Evolutionary conservation across 2,888 invertebrate species (phyloP), one percentile per base, ranked within the genome.

Genomic region (Strigamia transsilvanica): DNA sequence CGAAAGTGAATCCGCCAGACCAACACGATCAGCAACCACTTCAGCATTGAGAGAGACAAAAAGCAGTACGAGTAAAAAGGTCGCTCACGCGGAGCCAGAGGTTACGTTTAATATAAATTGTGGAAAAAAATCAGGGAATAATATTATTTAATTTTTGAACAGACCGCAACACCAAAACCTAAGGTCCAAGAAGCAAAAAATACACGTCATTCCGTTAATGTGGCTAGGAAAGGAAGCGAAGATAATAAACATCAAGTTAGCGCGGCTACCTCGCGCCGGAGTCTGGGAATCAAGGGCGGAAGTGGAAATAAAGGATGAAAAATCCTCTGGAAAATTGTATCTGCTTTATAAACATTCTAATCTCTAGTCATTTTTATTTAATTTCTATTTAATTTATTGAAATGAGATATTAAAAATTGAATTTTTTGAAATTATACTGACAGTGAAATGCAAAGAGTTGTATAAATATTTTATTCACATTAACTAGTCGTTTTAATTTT

Each of bases 21-120:
- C 73, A 27, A 27, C 23, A 12, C 73, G 73, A 27, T 27, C 73
- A 12, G 23, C 32, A 27, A 73, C 73, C 10, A 73, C 23, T 32
- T 73, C 73, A 27, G 32, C 73, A n/a, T 32, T 73, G 32, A 73
- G 18, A 12, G 73, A 73, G n/a, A 73, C 73, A 23, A 73, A 73
- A 73, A 73, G 73, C 12, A 73, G 73, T n/a, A 2, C 73, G 2
- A 73, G 73, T n/a, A 73, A 73, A 73, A 23, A n/a, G 32, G 73
- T 73, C n/a, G 2, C n/a, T 10, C 23, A 23, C n/a, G 12, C n/a
- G n/a, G 73, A 73, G 12, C 9, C 73, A n/a, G 32, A 23, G 73
- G 73, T 73, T 2, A 73, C 2, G 9, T 5, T 42, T 42, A 34
- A 34, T 34, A 34, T 42, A 6, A 41, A 42, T 13, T 7, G 12